phyloP scores from a whole-genome alignment of 2,888 invertebrate genomes.

The Conus canariensis region DNA sequence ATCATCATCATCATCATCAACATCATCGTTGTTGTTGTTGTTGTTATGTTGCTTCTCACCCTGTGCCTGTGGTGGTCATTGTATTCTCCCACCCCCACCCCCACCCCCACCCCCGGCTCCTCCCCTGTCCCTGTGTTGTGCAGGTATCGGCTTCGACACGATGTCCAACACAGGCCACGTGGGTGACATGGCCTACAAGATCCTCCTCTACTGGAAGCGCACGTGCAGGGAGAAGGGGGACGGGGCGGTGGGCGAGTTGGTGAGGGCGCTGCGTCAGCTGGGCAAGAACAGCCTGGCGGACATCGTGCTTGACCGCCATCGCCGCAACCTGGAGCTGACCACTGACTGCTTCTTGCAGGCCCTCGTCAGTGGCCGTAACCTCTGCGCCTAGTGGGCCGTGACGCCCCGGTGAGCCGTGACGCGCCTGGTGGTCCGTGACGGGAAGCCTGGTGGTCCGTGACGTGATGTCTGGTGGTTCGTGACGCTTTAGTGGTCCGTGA shows the following conservation, averaged over 20 bases:
- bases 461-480: too few relatives aligned
- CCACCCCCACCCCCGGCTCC: too few relatives aligned
- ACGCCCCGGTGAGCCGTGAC: too few relatives aligned
- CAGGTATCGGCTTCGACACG: constrained; percentile 75
- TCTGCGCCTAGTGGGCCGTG: not conserved
- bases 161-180: constrained; percentile 74
- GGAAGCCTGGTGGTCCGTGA: too few relatives aligned
- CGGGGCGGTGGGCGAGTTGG: constrained; percentile 67
- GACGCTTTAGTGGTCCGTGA: too few relatives aligned
- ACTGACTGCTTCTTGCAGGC: constrained; percentile 60
- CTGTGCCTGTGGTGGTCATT: too few relatives aligned
- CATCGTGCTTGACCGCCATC: constrained; percentile 67
- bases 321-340: constrained; percentile 71
- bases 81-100: too few relatives aligned
- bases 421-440: too few relatives aligned
- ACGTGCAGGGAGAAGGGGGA: constrained; percentile 66
- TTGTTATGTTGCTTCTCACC: too few relatives aligned
- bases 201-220: constrained; percentile 77
- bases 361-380: not conserved
- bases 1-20: too few relatives aligned
- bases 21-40: too few relatives aligned
- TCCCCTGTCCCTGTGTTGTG: not conserved
- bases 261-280: constrained; percentile 71
- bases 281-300: constrained; percentile 69
- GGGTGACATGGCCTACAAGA: constrained; percentile 76